Evolutionary conservation across 1,140 invertebrate genomes (phyloP), one percentile per base, ranked within the genome.

Genomic region (Homalodisca vitripennis): DNA sequence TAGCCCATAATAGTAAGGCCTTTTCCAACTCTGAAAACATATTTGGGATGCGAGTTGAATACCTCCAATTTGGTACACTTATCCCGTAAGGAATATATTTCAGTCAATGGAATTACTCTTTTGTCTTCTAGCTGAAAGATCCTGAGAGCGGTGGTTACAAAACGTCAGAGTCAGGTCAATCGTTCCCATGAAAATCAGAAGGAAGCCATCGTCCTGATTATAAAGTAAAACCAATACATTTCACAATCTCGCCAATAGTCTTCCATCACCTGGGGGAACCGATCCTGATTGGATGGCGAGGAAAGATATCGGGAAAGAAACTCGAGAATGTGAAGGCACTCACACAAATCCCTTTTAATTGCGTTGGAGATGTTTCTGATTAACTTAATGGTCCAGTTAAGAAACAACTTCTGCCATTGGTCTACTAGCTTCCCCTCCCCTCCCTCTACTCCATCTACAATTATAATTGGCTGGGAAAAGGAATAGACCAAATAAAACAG

Each of bases 381-480:
- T 51, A 51, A 51, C 48, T 51, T 51, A 51, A 51, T 51, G 48
- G 48, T 12, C 48, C 48, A 20, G 6, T 12, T 6, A 51, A 51
- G 48, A 22, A 51, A 20, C 48, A 41, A 51, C 48, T 51, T 20
- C 48, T 51, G 48, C 48, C 48, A 51, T 51, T 51, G 48, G 48
- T 51, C 48, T 51, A 51, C 14, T 22, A 51, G 48, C 3, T 22
- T 14, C 48, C 48, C 48, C 48, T 51, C 48, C n/a, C 48, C n/a
- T 6, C 48, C 14, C 22, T n/a, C n/a, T n/a, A n/a, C n/a, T 14
- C 14, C 17, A 51, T 51, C 48, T 51, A 51, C 48, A 51, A 51
- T 51, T 51, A 51, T 51, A 51, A 51, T 51, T 51, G 48, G 48
- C 48, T 51, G 48, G 48, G 48, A 51, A 51, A 51, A 51, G 48